Base-by-base conservation (phyloP, 2,888 invertebrate genomes). In the Abrostola tripartita region DNA sequence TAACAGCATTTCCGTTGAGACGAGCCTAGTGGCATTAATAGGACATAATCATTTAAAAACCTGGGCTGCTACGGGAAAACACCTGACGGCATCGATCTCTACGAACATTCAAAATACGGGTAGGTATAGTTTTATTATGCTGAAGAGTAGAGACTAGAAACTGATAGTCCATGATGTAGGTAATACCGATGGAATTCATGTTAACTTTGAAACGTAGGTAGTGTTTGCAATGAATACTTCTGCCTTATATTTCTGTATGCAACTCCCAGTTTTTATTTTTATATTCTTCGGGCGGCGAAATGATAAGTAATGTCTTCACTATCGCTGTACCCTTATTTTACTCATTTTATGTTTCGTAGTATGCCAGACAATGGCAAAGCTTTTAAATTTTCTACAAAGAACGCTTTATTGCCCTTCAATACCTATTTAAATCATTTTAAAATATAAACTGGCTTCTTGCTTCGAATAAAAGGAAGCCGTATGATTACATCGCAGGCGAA, bases 201-300 rank as follows among this genome's bases (percentile, higher is more conserved):
- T n/a, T n/a, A n/a, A n/a, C n/a, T n/a, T n/a, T n/a, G n/a, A n/a
- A n/a, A n/a, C 4, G 24, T 24, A 36, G 11, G 11, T 50, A 36
- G 24, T 35, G 12, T 10, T 12, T 35, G 24, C 12, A 0, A 24
- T 42, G 40, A 12, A 24, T 10, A 57, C 53, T 73, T 68, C 57
- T 61, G 53, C 37, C 24, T 6, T 44, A 37, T 37, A 12, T 35
- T 51, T 44, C 11, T 52, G 37, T 12, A 35, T 44, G 36, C 56
- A 37, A 57, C 57, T 73, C 57, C 6, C 36, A n/a, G n/a, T n/a
- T 62, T 73, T 73, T 68, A 68, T 68, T 51, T 74, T 50, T 63
- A 50, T 73, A 44, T 49, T 50, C 14, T 74, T 61, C 38, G 14
- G 36, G 42, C 40, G 24, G 55, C 42, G 49, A 74, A 63, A 59